Base-by-base conservation (phyloP, 2,797 vertebrate genomes). In the Darevskia mixta region DNA sequence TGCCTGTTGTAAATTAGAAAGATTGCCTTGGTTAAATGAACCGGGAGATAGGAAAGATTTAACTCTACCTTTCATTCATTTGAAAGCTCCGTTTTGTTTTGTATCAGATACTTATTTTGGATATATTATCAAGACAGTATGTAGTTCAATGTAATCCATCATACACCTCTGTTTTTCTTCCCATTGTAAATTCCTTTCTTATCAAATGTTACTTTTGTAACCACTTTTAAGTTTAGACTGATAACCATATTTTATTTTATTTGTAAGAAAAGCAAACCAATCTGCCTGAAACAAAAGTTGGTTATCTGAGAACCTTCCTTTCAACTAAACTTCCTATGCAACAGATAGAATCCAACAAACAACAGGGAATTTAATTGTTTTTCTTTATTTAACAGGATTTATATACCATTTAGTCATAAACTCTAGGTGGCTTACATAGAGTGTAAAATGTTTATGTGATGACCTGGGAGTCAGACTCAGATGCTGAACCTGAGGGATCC, bases 11-110 rank as follows among this genome's bases (percentile, higher is more conserved):
- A 76, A 76, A 38, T 69, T 49, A 71, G 64, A 71, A 83, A 71
- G 5, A 71, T 32, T 83, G n/a, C 69, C 64, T 82, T 82, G 80
- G 32, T 69, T 45, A 82, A 66, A 67, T 67, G 66, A 82, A 45
- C 43, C 64, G 45, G 81, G n/a, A 82, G 67, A 29, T 45, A 82
- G 64, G 18, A 82, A 69, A 0, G 15, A n/a, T 69, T 69, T 69
- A 27, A 9, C 29, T 69, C 4, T 69, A 27, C 27, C 67, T 69
- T 69, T n/a, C 67, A 29, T 69, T n/a, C 1, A 11, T 55, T 55
- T 49, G 49, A 49, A 69, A 13, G 29, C 67, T 29, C 29, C 1
- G n/a, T 49, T 9, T 29, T n/a, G 27, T 69, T 69, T 69, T 69
- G 27, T 69, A 13, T 69, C 27, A n/a, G n/a, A 69, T 29, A 69